phyloP scores from a whole-genome alignment of 2,888 invertebrate species.

The Andrena marginata region DNA sequence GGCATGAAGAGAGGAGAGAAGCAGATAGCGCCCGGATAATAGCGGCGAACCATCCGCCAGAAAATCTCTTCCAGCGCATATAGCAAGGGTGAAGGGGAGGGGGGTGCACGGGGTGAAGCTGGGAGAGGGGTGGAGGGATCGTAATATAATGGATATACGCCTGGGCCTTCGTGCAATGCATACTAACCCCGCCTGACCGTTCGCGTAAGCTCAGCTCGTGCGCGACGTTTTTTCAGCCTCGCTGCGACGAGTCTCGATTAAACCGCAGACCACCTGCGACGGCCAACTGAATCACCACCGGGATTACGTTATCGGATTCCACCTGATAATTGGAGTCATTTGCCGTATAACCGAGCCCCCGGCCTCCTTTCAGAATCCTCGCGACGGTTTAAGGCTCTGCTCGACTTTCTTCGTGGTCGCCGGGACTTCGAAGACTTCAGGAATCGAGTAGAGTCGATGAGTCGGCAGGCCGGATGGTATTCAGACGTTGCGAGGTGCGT shows the following conservation, averaged over 20 bases:
- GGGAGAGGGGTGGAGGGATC: conserved; percentile 20
- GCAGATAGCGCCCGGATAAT: conserved; percentile 70
- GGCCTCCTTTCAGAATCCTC: conserved; percentile 34
- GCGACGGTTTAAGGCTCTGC: conserved; percentile 18
- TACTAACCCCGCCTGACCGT: conserved; percentile 70
- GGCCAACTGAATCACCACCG: conserved; percentile 19
- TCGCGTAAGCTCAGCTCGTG: conserved; percentile 45
- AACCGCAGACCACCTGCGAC: conserved; percentile 30
- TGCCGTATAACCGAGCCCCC: conserved; percentile 9
- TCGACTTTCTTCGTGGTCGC: neutral
- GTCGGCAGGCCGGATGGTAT: no score
- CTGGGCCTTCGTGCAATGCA: conserved; percentile 67
- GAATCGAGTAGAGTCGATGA: no score
- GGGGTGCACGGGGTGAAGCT: neutral
- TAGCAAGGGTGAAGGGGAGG: conserved; percentile 39
- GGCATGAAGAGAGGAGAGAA: conserved; percentile 54
- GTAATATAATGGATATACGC: conserved; percentile 75
- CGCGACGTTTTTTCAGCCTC: conserved; percentile 46
- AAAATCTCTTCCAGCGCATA: conserved; percentile 79
- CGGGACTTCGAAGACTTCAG: no score
- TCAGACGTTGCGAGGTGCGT: no score
- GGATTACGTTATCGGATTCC: conserved; percentile 57
- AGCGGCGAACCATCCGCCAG: conserved; percentile 76
- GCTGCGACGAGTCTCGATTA: conserved; percentile 46
- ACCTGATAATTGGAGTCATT: conserved; percentile 56